Percentiles rank a stretch among this genome's conserved stretches.
These are phyloP conservation scores for Drosophila mayri DNA, from an alignment of 1,140 invertebrate species.

Conservation along the genomic window DNA sequence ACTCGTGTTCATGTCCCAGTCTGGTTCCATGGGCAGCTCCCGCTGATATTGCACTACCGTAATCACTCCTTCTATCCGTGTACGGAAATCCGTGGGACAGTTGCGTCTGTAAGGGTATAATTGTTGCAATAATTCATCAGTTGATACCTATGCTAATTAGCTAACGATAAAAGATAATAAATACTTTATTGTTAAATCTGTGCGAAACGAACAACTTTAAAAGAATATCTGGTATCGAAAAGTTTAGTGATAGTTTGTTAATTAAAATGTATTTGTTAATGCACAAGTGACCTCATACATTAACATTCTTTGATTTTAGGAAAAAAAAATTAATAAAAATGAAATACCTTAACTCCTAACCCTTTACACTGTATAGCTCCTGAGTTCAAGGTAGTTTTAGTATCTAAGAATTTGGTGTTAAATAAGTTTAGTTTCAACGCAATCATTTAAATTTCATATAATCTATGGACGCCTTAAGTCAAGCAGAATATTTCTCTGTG, in stretches of 20 bases:
- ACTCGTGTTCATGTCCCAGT: conserved; percentile 86
- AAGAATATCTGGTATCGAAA: not conserved
- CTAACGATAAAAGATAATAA: not conserved
- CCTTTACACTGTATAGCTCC: not conserved
- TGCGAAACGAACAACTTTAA: no score
- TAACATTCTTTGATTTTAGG: not conserved
- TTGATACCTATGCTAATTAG: not conserved
- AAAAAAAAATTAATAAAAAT: not conserved
- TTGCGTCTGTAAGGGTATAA: conserved; percentile 68
- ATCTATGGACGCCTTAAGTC: not conserved
- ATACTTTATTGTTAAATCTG: not conserved
- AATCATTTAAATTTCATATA: not conserved
- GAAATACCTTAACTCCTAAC: not conserved
- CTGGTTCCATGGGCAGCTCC: conserved; percentile 75
- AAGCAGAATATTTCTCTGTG: conserved; percentile 8
- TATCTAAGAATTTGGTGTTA: not conserved
- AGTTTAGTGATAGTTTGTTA: not conserved
- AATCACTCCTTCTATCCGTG: conserved; percentile 81
- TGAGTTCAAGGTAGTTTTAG: not conserved
- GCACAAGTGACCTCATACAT: no score
- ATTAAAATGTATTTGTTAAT: no score
- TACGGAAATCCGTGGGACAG: conserved; percentile 84
- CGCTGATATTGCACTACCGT: conserved; percentile 78
- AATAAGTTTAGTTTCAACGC: not conserved
- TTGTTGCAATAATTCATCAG: not conserved